phyloP scores from a whole-genome alignment of 1,140 invertebrate genomes.

The Gryllus bimaculatus region DNA sequence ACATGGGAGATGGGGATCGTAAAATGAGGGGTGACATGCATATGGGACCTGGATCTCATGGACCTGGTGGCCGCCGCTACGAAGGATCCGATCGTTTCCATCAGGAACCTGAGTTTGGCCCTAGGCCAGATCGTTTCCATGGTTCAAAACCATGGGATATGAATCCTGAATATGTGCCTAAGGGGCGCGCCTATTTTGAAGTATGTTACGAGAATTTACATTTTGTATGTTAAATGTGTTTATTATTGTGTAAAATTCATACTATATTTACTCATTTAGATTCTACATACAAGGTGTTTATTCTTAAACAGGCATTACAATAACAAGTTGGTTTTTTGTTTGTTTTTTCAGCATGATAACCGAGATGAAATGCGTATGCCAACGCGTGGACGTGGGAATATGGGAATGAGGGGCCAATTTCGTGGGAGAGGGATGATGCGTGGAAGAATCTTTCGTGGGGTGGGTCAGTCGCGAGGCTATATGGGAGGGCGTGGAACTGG shows the following conservation, averaged over 20 bases:
- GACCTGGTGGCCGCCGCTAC: background rate
- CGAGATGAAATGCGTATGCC: conserved; percentile 7
- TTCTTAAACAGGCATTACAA: background rate
- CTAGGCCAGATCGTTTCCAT: background rate
- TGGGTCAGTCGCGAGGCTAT: background rate
- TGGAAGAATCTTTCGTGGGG: conserved; percentile 8
- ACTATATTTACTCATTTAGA: background rate
- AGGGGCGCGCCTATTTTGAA: conserved; percentile 17
- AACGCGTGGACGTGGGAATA: conserved; percentile 2
- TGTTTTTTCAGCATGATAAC: conserved; percentile 12
- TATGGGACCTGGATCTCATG: background rate
- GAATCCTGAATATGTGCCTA: conserved; percentile 19
- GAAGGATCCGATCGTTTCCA: conserved; percentile 10
- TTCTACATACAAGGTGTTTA: background rate
- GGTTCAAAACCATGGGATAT: conserved; percentile 13
- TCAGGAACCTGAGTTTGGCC: background rate
- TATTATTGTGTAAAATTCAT: background rate
- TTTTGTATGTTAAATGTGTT: background rate
- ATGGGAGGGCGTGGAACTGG: background rate
- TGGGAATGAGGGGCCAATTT: background rate
- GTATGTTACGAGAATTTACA: background rate
- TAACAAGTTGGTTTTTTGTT: background rate
- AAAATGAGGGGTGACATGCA: conserved; percentile 12
- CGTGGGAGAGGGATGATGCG: conserved; percentile 9
- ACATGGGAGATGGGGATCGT: conserved; percentile 8